phyloP scores from a whole-genome alignment of 2,113 vertebrate species.

The Urocolius indicus region DNA sequence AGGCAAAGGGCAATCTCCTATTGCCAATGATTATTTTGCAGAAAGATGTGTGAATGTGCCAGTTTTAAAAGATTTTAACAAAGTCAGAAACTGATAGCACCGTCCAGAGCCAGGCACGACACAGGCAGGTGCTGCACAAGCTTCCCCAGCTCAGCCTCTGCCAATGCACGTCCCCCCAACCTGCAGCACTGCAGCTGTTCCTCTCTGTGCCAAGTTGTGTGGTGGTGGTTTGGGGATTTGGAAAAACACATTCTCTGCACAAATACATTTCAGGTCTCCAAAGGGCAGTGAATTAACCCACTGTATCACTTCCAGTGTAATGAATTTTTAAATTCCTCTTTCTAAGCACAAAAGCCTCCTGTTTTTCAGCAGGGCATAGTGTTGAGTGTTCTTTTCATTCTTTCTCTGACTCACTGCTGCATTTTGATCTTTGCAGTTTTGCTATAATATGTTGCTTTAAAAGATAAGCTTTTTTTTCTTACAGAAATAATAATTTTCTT shows the following conservation, averaged over 20 bases:
- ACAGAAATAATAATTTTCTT: not conserved
- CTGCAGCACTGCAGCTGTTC: constrained; percentile 46
- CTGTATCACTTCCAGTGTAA: constrained; percentile 30
- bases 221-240: not conserved
- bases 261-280: not conserved
- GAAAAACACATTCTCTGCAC: constrained; percentile 9
- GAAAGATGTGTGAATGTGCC: not conserved
- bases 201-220: not conserved
- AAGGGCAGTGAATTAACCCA: constrained; percentile 18
- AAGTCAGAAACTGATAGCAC: constrained; percentile 25
- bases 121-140: constrained; percentile 53
- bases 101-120: not conserved
- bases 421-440: constrained; percentile 51
- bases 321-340: constrained; percentile 23
- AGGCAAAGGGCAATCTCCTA: not conserved
- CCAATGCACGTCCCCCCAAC: not conserved
- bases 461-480: not conserved
- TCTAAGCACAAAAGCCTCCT: constrained; percentile 61
- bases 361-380: constrained; percentile 7
- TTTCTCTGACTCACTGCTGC: constrained; percentile 2
- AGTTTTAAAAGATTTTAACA: not conserved
- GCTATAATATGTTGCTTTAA: not conserved
- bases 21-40: not conserved
- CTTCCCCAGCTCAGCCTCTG: not conserved
- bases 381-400: constrained; percentile 17